phyloP scores from a whole-genome alignment of 2,797 vertebrate species.

The Triplophysa bombifrons region DNA sequence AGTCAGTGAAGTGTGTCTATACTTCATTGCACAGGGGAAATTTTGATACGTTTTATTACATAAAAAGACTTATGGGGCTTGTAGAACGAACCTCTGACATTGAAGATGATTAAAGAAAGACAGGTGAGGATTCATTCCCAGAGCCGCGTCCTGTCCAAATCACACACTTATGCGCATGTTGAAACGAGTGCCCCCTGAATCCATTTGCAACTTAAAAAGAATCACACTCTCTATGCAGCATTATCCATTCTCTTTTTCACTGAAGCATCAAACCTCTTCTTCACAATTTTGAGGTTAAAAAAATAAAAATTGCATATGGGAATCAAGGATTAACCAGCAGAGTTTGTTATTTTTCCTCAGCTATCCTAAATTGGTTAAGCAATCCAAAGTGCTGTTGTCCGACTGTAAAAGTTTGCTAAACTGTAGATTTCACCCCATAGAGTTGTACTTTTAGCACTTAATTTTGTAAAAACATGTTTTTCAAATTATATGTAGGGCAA shows the following conservation, averaged over 20 bases:
- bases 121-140: not conserved
- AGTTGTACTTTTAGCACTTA: no score
- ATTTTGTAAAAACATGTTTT: not conserved
- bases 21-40: not conserved
- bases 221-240: not conserved
- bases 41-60: not conserved
- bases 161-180: not conserved
- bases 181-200: not conserved
- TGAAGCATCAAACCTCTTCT: not conserved
- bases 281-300: not conserved
- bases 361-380: no score
- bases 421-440: no score
- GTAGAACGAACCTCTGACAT: not conserved
- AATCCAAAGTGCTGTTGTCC: no score
- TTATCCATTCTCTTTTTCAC: not conserved
- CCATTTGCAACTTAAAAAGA: slow-evolving; percentile 2
- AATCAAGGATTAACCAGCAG: not conserved
- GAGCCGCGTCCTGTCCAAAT: not conserved
- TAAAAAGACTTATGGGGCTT: not conserved
- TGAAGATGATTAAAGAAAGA: not conserved
- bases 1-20: not conserved
- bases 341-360: no score
- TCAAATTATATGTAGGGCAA: not conserved
- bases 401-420: no score
- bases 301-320: not conserved